These are phyloP conservation scores for Nothura maculosa DNA, from an alignment of 2,797 vertebrate genomes.

Conservation along the genomic window DNA sequence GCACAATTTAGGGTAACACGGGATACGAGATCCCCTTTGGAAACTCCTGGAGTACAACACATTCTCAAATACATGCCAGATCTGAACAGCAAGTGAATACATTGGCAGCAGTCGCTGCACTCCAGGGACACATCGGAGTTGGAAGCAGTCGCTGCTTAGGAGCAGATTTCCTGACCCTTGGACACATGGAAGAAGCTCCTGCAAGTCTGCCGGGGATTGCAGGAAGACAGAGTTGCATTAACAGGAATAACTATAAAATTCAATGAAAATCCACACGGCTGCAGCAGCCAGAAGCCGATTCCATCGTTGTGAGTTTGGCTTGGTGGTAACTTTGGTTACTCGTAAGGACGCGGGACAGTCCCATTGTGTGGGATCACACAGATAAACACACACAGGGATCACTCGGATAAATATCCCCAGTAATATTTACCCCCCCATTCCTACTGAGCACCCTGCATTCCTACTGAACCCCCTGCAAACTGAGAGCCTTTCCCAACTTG, in stretches of 20 bases:
- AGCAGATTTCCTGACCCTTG: neutral
- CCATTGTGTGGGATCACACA: too few species aligned
- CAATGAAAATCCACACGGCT: rapidly evolving
- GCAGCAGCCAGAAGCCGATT: neutral
- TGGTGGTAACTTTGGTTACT: rapidly evolving
- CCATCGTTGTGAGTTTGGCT: neutral
- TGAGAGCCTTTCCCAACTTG: neutral
- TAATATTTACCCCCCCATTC: too few species aligned
- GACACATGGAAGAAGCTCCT: neutral
- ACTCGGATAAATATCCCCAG: rapidly evolving
- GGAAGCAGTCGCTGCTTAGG: neutral
- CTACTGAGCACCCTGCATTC: neutral
- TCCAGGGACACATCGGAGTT: neutral
- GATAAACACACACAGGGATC: too few species aligned
- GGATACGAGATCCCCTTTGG: neutral
- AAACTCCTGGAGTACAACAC: neutral
- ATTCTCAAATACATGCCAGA: neutral
- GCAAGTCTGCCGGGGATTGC: neutral
- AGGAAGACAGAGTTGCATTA: neutral
- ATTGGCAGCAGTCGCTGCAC: neutral
- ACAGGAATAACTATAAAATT: neutral
- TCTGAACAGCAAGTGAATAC: neutral
- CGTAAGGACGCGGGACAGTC: neutral
- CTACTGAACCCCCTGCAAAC: neutral
- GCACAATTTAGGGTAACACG: neutral